Evolutionary conservation across 2,888 invertebrate genomes (phyloP).

Genomic region (Xestia rhomboidea): DNA sequence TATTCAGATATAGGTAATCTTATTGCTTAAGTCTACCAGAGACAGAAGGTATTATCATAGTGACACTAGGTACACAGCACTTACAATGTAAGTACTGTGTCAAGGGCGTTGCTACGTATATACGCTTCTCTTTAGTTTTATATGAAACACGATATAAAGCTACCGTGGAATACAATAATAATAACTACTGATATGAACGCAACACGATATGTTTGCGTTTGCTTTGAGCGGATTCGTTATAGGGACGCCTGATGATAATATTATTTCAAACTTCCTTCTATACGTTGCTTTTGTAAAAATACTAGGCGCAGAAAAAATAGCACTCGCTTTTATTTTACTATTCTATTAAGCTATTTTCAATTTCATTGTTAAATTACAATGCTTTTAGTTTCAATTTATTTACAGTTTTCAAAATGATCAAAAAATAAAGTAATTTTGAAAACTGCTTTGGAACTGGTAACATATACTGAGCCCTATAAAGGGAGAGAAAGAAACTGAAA

Average conservation of each 20-base stretch:
- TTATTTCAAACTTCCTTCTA: slow-evolving; percentile 23
- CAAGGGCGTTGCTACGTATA: slow-evolving; percentile 28
- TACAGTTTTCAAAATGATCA: slow-evolving; percentile 9
- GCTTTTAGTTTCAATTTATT: slow-evolving; percentile 12
- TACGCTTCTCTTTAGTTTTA: slow-evolving; percentile 31
- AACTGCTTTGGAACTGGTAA: background rate
- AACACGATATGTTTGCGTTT: slow-evolving; percentile 12
- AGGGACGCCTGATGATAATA: slow-evolving; percentile 57
- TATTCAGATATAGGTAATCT: background rate
- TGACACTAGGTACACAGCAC: slow-evolving; percentile 3
- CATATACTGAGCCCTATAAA: background rate
- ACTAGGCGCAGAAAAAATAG: slow-evolving; percentile 52
- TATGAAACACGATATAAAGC: slow-evolving; percentile 22
- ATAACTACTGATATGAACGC: slow-evolving; percentile 34
- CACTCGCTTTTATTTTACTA: slow-evolving; percentile 31
- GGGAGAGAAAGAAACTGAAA: background rate
- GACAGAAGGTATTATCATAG: slow-evolving; percentile 15
- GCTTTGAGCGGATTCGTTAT: slow-evolving; percentile 9
- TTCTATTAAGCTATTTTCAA: slow-evolving; percentile 11
- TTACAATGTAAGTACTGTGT: slow-evolving; percentile 23
- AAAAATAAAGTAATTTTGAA: slow-evolving; percentile 17
- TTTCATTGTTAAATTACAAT: slow-evolving; percentile 10
- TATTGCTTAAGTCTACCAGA: background rate
- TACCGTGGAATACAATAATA: slow-evolving; percentile 23
- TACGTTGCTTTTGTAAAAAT: slow-evolving; percentile 49